A percentile compares a stretch with the other conserved stretches of the same genome.
Evolutionary conservation across 2,113 vertebrate genomes (phyloP).

Genomic region (Glareola pratincola): DNA sequence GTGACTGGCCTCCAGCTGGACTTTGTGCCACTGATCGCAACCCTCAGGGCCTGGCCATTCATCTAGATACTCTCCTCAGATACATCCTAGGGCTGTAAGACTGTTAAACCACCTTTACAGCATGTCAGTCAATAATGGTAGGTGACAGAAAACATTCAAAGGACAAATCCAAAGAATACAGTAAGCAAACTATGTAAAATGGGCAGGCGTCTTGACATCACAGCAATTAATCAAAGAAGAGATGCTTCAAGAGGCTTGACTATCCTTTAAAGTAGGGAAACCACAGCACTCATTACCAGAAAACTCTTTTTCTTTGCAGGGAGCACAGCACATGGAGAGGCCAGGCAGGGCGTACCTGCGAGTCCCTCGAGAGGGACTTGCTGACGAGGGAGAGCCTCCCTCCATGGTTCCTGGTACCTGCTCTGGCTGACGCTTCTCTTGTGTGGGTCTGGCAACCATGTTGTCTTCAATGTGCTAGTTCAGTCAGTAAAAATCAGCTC

Average conservation of each 20-base stretch:
- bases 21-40: not conserved
- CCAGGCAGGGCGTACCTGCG: not conserved
- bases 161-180: not conserved
- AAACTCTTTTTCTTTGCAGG: not conserved
- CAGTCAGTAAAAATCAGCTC: not conserved
- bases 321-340: too few relatives aligned
- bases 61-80: not conserved
- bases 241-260: not conserved
- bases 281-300: not conserved
- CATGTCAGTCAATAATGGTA: not conserved
- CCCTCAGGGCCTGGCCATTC: not conserved
- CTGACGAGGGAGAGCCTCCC: accelerated
- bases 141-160: not conserved
- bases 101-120: not conserved
- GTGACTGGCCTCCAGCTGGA: not conserved
- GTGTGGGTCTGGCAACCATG: not conserved
- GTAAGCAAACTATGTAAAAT: not conserved
- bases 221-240: not conserved
- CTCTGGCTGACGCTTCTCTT: not conserved
- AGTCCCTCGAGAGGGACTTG: not conserved
- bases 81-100: not conserved
- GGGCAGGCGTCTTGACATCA: not conserved
- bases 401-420: not conserved
- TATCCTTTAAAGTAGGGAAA: not conserved
- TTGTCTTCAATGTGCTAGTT: not conserved